These are phyloP conservation scores for Aquatica leii DNA, from an alignment of 2,888 invertebrate species.

Conservation along the genomic window DNA sequence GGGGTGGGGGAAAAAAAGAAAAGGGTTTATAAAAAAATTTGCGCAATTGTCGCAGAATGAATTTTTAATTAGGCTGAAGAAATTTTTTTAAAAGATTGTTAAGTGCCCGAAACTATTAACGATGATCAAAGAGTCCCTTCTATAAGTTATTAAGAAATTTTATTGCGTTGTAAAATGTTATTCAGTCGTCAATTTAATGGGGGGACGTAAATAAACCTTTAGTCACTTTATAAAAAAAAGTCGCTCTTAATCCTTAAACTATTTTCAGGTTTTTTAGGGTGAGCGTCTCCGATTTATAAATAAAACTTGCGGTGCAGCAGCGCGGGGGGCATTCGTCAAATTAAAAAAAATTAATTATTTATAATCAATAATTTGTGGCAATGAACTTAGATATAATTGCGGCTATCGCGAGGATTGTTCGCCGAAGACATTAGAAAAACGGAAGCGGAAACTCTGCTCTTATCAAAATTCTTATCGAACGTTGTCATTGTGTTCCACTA, in stretches of 20 bases:
- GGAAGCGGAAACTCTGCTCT: slow-evolving; percentile 55
- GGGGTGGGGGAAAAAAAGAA: slow-evolving; percentile 5
- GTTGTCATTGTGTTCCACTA: slow-evolving; percentile 53
- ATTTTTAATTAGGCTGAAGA: slow-evolving; percentile 8
- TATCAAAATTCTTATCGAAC: slow-evolving; percentile 55
- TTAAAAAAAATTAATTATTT: neutral
- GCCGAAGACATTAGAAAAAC: slow-evolving; percentile 45
- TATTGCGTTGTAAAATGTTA: slow-evolving; percentile 28
- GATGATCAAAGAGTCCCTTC: slow-evolving; percentile 17
- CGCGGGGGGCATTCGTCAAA: neutral
- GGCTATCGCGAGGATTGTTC: slow-evolving; percentile 35
- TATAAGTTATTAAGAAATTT: slow-evolving; percentile 13
- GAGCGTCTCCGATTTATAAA: slow-evolving; percentile 38
- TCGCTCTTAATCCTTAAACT: slow-evolving; percentile 33
- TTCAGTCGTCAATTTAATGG: slow-evolving; percentile 22
- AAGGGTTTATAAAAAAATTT: slow-evolving; percentile 26
- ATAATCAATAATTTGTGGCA: slow-evolving; percentile 38
- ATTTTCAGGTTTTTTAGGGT: slow-evolving; percentile 37
- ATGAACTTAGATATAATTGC: slow-evolving; percentile 37
- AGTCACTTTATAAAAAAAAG: slow-evolving; percentile 35
- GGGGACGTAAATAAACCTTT: slow-evolving; percentile 33
- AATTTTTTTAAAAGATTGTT: neutral
- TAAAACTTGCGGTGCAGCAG: slow-evolving; percentile 1
- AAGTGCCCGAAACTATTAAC: neutral
- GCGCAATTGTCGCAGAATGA: slow-evolving; percentile 22